These are phyloP conservation scores for Petromus typicus DNA, from an alignment of 2,113 vertebrate species.

Conservation along the genomic window DNA sequence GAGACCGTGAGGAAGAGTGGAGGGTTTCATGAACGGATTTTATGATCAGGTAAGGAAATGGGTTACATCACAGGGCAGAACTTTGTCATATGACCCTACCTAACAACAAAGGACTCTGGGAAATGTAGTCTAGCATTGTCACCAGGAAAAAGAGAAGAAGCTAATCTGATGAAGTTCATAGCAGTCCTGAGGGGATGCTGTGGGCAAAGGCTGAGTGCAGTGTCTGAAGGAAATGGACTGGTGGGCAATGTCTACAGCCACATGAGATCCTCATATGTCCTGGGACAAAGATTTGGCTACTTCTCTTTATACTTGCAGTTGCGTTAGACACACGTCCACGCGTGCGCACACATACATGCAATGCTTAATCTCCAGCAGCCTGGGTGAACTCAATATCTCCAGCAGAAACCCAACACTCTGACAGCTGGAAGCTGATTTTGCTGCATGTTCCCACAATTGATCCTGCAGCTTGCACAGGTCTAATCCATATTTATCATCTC, in stretches of 20 bases:
- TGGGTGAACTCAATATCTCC: background rate
- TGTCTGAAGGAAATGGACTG: background rate
- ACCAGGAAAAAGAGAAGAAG: background rate
- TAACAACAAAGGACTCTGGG: background rate
- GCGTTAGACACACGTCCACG: background rate
- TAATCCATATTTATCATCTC: constrained; percentile 60
- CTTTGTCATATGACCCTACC: background rate
- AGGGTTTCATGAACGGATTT: background rate
- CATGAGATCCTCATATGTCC: background rate
- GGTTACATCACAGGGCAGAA: background rate
- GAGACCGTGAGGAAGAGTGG: background rate
- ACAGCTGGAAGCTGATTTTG: constrained; percentile 59
- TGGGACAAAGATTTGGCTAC: background rate
- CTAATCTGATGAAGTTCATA: background rate
- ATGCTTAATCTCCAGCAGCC: background rate
- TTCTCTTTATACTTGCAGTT: background rate
- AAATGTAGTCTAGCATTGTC: background rate
- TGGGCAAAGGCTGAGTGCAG: background rate
- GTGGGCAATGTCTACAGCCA: background rate
- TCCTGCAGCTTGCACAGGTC: constrained; percentile 17
- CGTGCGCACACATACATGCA: background rate
- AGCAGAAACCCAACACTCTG: background rate
- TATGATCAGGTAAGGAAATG: background rate
- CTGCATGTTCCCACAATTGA: constrained; percentile 46
- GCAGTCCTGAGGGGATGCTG: background rate